Base-by-base conservation (phyloP, 2,113 vertebrate genomes). In the Neoarius graeffei region DNA sequence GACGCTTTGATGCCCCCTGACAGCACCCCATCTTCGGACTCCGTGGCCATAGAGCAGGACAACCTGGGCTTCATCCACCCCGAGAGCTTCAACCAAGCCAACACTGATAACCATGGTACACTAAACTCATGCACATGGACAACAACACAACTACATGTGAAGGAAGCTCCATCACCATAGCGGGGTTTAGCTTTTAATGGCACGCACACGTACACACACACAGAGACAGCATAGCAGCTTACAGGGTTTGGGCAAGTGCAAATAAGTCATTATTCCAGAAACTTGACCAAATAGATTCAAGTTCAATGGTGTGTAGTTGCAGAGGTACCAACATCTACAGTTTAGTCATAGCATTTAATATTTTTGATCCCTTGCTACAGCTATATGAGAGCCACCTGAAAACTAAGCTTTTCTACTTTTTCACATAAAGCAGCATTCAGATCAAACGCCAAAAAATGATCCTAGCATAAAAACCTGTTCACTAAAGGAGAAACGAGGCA, bases 1-100 rank as follows among this genome's bases (percentile, higher is more conserved):
- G 98, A 99, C 25, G 98, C 98, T 30, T 96, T 99, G 88, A 98
- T 98, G 97, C 98, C 97, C 0, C 96, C 97, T 0, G 97, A 97
- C 94, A 98, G 97, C 6, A 97, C 97, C 73, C 97, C 97, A 0
- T 93, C 94, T 0, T 95, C 98, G 94, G 97, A 99, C 86, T 95
- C 96, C 0, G 96, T 88, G n/a, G 88, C 96, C 0, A 95, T 95
- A 35, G 96, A 95, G 91, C 92, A 98, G 89, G 97, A 98, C 4
- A 95, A 97, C 9, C 95, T 97, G 81, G 97, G 98, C 89, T 98
- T 97, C 2, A 97, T 97, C 95, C 97, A 99, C 92, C 97, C 97
- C 19, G 97, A 98, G 90, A 97, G 95, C 88, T 97, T 98, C 17
- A 97, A 99, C 91, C 98, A 98, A 62, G 96, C 97, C 91, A 99